Base-by-base conservation (phyloP, 2,888 invertebrate species). In the Dexiosoma caninum region DNA sequence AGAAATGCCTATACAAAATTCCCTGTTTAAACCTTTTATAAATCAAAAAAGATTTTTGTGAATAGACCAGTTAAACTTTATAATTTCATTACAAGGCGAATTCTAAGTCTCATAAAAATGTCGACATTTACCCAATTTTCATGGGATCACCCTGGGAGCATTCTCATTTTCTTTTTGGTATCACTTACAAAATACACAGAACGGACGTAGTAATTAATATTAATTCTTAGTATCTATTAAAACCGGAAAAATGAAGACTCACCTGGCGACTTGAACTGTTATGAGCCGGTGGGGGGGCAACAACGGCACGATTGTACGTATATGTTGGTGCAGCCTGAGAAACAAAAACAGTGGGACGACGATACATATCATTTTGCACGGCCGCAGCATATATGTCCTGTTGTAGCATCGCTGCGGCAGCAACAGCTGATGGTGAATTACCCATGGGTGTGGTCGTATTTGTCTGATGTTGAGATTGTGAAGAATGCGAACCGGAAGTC, bases 281-380 rank as follows among this genome's bases (percentile, higher is more conserved):
- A 83, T 90, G 90, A 14, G 90, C 90, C 21, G 90, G 90, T 40
- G 90, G 90, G 44, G 90, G 90, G 14, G 90, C 90, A 51, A 90
- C 90, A 32, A 90, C 89, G 35, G 90, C 87, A 9, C 90, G 87
- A 83, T 90, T 90, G 67, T 87, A 88, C 40, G 89, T 89, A 62
- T 90, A 90, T 44, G 90, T 90, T 35, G 90, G 90, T 57, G 90
- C 88, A 19, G 88, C 87, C 84, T 90, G 90, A 1, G 94, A 93
- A 49, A 94, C 94, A 88, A 94, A 95, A 53, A 95, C 94, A 51
- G 93, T 92, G 53, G 93, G 93, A 14, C 93, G 92, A 84, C 93
- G 92, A 90, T 93, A 95, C 83, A 93, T 90, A 60, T 93, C 92
- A 86, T 94, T 88, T 78, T 90, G 90, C 30, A 81, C 81, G 37